Evolutionary conservation across 2,113 vertebrate genomes (phyloP).

Genomic region (Typhlomys cinereus): DNA sequence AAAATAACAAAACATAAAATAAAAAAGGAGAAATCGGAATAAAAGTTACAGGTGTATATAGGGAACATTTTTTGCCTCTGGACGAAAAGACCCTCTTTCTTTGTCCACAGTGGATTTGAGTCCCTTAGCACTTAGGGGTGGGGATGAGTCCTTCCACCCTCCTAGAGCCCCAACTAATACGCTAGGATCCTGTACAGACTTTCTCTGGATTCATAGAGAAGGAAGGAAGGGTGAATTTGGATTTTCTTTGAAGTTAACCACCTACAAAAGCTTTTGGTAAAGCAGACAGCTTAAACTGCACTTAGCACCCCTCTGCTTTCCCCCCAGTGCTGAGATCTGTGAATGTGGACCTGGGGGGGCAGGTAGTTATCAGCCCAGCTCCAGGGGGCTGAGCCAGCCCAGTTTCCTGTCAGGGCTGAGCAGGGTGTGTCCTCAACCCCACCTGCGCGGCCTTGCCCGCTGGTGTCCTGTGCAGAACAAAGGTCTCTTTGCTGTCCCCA

Average conservation of each 20-base stretch:
- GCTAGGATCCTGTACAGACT: constrained; percentile 63
- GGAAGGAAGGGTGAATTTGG: constrained; percentile 75
- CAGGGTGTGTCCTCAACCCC: constrained; percentile 54
- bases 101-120: constrained; percentile 76
- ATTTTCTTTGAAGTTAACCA: constrained; percentile 84
- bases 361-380: constrained; percentile 76
- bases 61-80: constrained; percentile 64
- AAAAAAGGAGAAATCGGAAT: constrained; percentile 45
- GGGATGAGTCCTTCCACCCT: constrained; percentile 59
- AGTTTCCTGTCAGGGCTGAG: constrained; percentile 55
- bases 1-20: background rate
- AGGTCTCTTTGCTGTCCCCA: constrained; percentile 53
- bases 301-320: constrained; percentile 52
- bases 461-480: constrained; percentile 68
- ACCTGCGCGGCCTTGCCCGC: constrained; percentile 65
- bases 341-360: constrained; percentile 69
- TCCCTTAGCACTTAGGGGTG: constrained; percentile 47
- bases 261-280: constrained; percentile 80
- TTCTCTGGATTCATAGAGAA: constrained; percentile 70
- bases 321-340: constrained; percentile 78
- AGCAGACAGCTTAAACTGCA: constrained; percentile 78
- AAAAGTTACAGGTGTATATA: constrained; percentile 76
- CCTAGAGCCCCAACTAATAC: constrained; percentile 66
- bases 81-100: constrained; percentile 58
- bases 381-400: constrained; percentile 70